phyloP scores from a whole-genome alignment of 2,888 invertebrate genomes.

The Sialis fuliginosa region DNA sequence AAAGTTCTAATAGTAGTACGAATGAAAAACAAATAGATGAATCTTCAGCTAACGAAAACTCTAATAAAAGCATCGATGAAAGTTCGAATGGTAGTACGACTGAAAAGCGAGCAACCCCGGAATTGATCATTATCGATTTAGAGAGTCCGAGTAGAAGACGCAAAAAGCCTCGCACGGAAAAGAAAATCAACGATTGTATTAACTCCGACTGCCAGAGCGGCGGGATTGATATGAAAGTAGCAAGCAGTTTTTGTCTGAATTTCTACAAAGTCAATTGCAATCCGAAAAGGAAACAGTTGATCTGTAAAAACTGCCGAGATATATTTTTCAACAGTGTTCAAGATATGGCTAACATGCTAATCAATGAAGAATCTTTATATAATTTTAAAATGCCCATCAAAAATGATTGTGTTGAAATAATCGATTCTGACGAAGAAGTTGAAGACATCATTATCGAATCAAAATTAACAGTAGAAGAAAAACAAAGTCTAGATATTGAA shows the following conservation, averaged over 20 bases:
- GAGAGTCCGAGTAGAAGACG: not conserved
- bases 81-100: not conserved
- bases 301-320: slow-evolving; percentile 24
- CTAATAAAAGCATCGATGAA: not conserved
- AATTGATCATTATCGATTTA: not conserved
- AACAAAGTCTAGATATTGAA: slow-evolving; percentile 25
- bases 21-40: not conserved
- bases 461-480: slow-evolving; percentile 16
- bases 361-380: slow-evolving; percentile 14
- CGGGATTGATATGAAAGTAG: slow-evolving; percentile 24
- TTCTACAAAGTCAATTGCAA: slow-evolving; percentile 24
- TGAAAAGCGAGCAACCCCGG: not conserved
- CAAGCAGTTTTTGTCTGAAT: slow-evolving; percentile 24
- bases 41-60: not conserved
- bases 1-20: no score
- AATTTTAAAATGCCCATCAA: slow-evolving; percentile 20
- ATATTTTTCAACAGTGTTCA: slow-evolving; percentile 21
- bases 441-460: slow-evolving; percentile 11
- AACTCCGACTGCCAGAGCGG: slow-evolving; percentile 34
- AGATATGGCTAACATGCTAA: slow-evolving; percentile 9
- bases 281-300: slow-evolving; percentile 20
- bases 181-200: slow-evolving; percentile 27
- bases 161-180: not conserved
- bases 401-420: slow-evolving; percentile 24
- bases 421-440: slow-evolving; percentile 23